These are phyloP conservation scores for Peribatodes rhomboidaria DNA, from an alignment of 2,888 invertebrate genomes.

Conservation along the genomic window DNA sequence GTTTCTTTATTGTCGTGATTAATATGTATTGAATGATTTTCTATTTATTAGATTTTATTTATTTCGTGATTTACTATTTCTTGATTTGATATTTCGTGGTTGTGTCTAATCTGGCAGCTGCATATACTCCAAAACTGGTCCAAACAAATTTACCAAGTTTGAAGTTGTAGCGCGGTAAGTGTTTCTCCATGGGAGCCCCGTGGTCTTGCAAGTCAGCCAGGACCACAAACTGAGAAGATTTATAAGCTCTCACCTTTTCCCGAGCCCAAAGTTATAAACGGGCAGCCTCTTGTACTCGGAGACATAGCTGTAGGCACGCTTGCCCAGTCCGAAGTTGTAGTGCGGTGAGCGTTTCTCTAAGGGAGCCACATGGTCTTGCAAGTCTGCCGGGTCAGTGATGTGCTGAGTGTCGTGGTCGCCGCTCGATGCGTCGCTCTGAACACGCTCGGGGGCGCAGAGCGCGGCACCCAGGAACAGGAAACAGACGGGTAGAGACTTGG, in stretches of 20 bases:
- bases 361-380: slow-evolving; percentile 53
- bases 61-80: too few species aligned
- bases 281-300: slow-evolving; percentile 88
- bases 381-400: slow-evolving; percentile 48
- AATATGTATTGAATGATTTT: too few species aligned
- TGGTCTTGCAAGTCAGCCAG: too few species aligned
- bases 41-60: too few species aligned
- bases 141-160: neutral
- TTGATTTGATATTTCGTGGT: too few species aligned
- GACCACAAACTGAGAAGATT: neutral
- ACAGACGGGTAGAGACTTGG: slow-evolving; percentile 65
- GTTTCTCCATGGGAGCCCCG: neutral
- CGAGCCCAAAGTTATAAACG: slow-evolving; percentile 87
- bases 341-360: slow-evolving; percentile 82
- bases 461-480: slow-evolving; percentile 70
- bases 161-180: neutral
- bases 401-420: slow-evolving; percentile 51
- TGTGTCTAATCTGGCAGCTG: neutral
- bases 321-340: slow-evolving; percentile 85
- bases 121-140: too few species aligned
- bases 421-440: slow-evolving; percentile 60
- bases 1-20: too few species aligned
- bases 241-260: slow-evolving; percentile 75
- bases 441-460: slow-evolving; percentile 71
- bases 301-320: slow-evolving; percentile 87